Percentiles rank a stretch among this genome's conserved stretches.
Conservation (phyloP, 2,888 invertebrate genomes). For the Chrysolina oricalcia region DNA sequence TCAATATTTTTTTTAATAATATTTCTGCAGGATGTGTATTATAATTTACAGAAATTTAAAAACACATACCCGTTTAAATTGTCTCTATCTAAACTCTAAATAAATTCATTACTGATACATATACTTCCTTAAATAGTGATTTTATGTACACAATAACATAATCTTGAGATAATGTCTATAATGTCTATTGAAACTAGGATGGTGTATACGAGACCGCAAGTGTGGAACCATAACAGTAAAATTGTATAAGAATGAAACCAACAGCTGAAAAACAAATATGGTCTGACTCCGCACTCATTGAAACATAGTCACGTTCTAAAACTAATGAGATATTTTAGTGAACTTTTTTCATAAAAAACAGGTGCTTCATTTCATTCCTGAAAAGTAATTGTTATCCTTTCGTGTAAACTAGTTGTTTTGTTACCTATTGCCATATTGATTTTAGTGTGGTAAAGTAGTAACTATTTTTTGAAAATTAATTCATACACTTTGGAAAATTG, state of each 20-base stretch:
- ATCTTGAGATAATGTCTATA: neutral
- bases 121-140: neutral
- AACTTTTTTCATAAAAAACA: neutral
- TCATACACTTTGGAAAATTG: neutral
- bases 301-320: too few relatives aligned
- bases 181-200: neutral
- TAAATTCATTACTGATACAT: conserved; percentile 7
- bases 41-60: neutral
- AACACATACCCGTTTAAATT: conserved; percentile 11
- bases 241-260: too few relatives aligned
- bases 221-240: neutral
- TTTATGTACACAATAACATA: conserved; percentile 8
- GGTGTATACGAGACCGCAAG: conserved; percentile 3
- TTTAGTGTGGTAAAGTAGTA: too few relatives aligned
- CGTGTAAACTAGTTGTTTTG: neutral
- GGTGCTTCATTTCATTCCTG: neutral
- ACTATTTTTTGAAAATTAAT: too few relatives aligned
- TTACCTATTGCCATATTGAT: too few relatives aligned
- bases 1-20: conserved; percentile 2
- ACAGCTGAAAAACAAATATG: too few relatives aligned
- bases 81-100: neutral
- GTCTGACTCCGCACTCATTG: too few relatives aligned
- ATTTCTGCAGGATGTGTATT: conserved; percentile 1
- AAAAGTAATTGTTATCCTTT: neutral
- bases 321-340: too few relatives aligned